Conservation (phyloP, 2,113 vertebrate genomes). For the Phylloscopus whistleri region DNA sequence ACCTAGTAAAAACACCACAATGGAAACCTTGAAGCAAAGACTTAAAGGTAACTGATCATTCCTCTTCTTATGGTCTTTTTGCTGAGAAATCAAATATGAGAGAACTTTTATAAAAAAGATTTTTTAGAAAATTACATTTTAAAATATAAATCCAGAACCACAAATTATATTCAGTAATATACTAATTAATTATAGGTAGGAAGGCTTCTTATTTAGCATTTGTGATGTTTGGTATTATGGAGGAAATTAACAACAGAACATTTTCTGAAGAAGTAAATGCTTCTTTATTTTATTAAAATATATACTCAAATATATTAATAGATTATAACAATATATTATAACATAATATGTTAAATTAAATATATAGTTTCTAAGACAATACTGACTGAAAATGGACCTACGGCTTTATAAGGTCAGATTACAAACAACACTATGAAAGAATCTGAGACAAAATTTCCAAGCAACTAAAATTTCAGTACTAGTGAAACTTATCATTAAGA, state of each 20-base stretch:
- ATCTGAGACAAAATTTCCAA: background rate
- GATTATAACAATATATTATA: background rate
- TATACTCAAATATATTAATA: no score
- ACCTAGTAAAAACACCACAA: background rate
- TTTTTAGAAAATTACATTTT: background rate
- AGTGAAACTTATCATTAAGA: background rate
- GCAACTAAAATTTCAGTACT: background rate
- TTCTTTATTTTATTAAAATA: background rate
- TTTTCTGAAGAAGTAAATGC: background rate
- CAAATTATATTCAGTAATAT: background rate
- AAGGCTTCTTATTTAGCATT: background rate
- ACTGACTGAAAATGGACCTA: background rate
- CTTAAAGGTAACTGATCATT: background rate
- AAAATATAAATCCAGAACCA: background rate
- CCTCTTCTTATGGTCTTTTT: background rate
- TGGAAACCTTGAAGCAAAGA: background rate
- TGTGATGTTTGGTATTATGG: background rate
- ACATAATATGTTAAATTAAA: background rate
- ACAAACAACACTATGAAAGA: background rate
- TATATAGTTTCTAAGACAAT: background rate
- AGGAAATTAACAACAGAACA: background rate
- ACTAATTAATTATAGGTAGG: background rate
- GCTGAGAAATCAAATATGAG: background rate
- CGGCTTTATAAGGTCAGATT: background rate
- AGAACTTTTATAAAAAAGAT: accelerated